Evolutionary conservation across 2,797 vertebrate genomes (phyloP).

Genomic region (Taenioides sp.): DNA sequence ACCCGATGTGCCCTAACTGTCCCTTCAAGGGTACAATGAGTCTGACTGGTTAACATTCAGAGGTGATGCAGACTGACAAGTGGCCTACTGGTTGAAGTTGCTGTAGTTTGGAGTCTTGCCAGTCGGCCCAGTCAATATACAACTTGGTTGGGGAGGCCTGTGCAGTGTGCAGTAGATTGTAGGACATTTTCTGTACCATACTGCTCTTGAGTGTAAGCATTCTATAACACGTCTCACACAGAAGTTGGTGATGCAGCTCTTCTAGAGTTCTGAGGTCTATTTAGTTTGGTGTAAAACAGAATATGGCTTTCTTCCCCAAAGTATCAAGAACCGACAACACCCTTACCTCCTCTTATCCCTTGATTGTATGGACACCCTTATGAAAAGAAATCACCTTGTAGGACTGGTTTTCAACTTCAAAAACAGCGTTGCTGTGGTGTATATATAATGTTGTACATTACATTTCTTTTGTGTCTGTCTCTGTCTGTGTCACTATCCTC

Average conservation of each 20-base stretch:
- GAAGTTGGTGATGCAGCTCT: constrained; percentile 83
- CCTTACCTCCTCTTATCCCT: constrained; percentile 97
- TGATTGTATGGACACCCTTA: constrained; percentile 99
- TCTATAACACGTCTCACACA: constrained; percentile 99
- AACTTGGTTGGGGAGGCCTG: constrained; percentile 90
- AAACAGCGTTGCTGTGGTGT: constrained; percentile 94
- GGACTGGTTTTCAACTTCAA: constrained; percentile 99
- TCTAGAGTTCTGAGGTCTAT: constrained; percentile 96
- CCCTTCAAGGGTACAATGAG: constrained; percentile 72
- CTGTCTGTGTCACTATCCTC: constrained; percentile 80
- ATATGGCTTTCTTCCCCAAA: constrained; percentile 98
- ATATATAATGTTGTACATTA: constrained; percentile 99
- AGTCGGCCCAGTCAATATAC: constrained; percentile 91
- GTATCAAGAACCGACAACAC: constrained; percentile 99
- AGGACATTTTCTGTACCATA: constrained; percentile 97
- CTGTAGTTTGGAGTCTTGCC: constrained; percentile 84
- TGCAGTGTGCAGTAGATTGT: constrained; percentile 99
- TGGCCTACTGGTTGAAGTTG: constrained; percentile 85
- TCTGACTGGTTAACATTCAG: constrained; percentile 79
- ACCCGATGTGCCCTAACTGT: constrained; percentile 80
- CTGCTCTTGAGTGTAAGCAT: constrained; percentile 97
- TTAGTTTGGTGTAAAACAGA: constrained; percentile 96
- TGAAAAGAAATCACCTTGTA: constrained; percentile 95
- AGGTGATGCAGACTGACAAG: constrained; percentile 87
- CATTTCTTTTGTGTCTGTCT: constrained; percentile 80